phyloP scores from a whole-genome alignment of 1,140 invertebrate species.

The Choristoneura fumiferana region DNA sequence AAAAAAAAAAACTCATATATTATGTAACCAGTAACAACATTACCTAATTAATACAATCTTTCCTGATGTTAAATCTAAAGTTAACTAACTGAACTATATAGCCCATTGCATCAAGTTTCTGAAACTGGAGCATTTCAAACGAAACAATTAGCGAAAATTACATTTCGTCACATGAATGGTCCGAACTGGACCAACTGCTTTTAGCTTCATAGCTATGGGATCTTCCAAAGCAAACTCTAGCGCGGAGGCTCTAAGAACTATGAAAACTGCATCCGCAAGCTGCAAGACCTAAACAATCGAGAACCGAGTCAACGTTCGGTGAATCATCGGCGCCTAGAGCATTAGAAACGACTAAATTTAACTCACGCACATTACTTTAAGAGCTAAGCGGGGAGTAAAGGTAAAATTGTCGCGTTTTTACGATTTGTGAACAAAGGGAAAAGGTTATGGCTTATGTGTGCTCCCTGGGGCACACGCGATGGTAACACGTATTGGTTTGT shows the following conservation, averaged over 20 bases:
- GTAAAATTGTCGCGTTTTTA: constrained; percentile 12
- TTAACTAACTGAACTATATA: too few relatives aligned
- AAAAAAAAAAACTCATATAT: too few relatives aligned
- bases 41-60: too few relatives aligned
- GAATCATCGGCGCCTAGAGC: constrained; percentile 30
- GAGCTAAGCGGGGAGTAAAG: background rate
- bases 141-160: constrained; percentile 18
- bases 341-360: background rate
- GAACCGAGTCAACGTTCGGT: constrained; percentile 40
- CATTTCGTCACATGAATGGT: constrained; percentile 18
- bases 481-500: too few relatives aligned
- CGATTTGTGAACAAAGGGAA: constrained; percentile 2
- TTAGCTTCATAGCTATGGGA: background rate
- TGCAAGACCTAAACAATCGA: constrained; percentile 11
- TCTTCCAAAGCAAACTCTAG: background rate
- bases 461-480: too few relatives aligned
- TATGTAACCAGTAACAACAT: too few relatives aligned
- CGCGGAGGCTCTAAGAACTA: background rate
- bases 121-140: constrained; percentile 15
- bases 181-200: background rate
- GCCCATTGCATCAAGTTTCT: background rate
- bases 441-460: too few relatives aligned
- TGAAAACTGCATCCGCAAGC: background rate
- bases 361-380: background rate
- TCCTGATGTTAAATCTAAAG: too few relatives aligned